These are phyloP conservation scores for Fregata magnificens DNA, from an alignment of 2,113 vertebrate genomes.

Conservation along the genomic window DNA sequence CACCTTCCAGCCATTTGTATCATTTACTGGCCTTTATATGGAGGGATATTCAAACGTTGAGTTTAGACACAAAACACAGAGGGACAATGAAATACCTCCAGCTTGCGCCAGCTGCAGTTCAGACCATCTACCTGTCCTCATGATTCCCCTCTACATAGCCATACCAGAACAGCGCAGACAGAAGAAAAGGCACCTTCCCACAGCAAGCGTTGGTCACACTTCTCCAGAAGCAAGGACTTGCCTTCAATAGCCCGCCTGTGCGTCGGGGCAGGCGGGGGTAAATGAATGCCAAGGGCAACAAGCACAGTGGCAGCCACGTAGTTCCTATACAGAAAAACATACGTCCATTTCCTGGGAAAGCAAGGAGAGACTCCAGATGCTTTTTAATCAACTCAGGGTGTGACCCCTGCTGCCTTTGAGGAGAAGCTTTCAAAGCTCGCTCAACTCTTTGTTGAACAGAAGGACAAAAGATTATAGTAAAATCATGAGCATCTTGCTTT, in stretches of 20 bases:
- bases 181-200: not conserved
- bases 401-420: not conserved
- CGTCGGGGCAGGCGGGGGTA: not conserved
- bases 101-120: not conserved
- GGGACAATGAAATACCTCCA: not conserved
- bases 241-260: not conserved
- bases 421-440: not conserved
- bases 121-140: not conserved
- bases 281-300: not conserved
- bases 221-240: not conserved
- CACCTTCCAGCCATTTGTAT: not conserved
- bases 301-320: fast-evolving
- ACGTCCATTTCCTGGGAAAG: not conserved
- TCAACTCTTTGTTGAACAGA: not conserved
- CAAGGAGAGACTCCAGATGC: not conserved
- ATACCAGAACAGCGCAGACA: fast-evolving
- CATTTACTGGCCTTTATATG: not conserved
- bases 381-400: not conserved
- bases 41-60: not conserved
- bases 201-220: not conserved
- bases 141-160: not conserved
- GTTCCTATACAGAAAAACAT: not conserved
- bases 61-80: not conserved
- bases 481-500: not conserved
- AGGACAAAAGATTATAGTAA: not conserved